These are phyloP conservation scores for Pangasius sanitwongsei DNA, from an alignment of 2,797 vertebrate species.

Conservation along the genomic window DNA sequence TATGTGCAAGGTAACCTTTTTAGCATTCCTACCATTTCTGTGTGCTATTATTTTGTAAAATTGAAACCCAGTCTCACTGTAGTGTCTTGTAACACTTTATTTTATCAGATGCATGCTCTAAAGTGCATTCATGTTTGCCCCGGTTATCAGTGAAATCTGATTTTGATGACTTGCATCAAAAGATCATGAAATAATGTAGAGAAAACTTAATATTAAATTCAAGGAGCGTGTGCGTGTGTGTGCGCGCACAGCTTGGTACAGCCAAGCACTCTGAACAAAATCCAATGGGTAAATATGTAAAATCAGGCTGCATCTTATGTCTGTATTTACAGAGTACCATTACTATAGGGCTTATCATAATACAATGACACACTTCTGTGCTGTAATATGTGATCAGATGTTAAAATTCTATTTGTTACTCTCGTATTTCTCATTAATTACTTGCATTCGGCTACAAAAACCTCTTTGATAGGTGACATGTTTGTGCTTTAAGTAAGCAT, in stretches of 20 bases:
- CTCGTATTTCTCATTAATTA: neutral
- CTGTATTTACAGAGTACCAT: neutral
- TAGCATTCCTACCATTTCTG: slow-evolving; percentile 59
- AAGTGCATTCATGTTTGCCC: slow-evolving; percentile 58
- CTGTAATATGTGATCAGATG: neutral
- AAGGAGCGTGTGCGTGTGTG: neutral
- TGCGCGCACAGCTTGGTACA: neutral
- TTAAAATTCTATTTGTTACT: neutral
- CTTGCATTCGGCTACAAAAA: neutral
- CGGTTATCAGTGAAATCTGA: slow-evolving; percentile 67
- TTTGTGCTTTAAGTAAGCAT: neutral
- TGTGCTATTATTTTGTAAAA: slow-evolving; percentile 72
- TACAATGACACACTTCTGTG: neutral
- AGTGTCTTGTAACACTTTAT: slow-evolving; percentile 69
- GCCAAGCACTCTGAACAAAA: neutral
- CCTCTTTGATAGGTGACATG: neutral
- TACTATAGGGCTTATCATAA: neutral
- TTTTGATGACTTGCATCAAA: slow-evolving; percentile 66
- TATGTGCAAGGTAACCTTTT: slow-evolving; percentile 69
- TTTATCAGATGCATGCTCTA: slow-evolving; percentile 67
- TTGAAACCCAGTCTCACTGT: slow-evolving; percentile 62
- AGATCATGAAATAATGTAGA: slow-evolving; percentile 50
- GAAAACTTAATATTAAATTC: slow-evolving; percentile 48
- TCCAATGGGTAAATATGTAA: neutral
- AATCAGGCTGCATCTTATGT: neutral